These are phyloP conservation scores for Epistrophella euchroma DNA, from an alignment of 2,888 invertebrate genomes.

Conservation along the genomic window DNA sequence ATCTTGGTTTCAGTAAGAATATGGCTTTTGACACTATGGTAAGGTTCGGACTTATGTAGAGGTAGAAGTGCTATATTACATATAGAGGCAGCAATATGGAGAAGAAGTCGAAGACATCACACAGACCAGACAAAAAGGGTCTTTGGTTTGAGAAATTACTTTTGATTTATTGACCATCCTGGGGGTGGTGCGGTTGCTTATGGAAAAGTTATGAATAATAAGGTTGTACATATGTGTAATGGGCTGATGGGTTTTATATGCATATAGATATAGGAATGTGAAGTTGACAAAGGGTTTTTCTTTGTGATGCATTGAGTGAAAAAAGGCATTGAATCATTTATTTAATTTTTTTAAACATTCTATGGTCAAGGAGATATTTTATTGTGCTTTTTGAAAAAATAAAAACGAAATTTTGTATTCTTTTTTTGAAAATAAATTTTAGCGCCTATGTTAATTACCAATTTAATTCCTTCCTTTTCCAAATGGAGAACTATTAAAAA, in stretches of 20 bases:
- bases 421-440: too few relatives aligned
- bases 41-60: conserved; percentile 1
- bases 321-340: conserved; percentile 1
- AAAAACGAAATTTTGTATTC: neutral
- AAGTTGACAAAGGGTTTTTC: conserved; percentile 45
- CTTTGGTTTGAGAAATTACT: conserved; percentile 43
- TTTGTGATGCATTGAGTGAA: conserved; percentile 9
- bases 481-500: too few relatives aligned
- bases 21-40: conserved; percentile 62
- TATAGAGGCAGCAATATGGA: neutral
- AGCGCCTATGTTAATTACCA: too few relatives aligned
- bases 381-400: neutral
- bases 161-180: conserved; percentile 60
- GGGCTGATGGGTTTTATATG: neutral
- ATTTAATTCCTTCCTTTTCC: too few relatives aligned
- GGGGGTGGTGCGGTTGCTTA: conserved; percentile 25
- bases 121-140: conserved; percentile 39
- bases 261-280: conserved; percentile 23
- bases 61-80: neutral
- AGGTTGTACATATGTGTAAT: too few relatives aligned
- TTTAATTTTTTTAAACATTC: neutral
- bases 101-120: conserved; percentile 16
- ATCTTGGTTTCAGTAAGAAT: conserved; percentile 51
- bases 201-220: conserved; percentile 27
- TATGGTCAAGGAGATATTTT: too few relatives aligned